phyloP scores from a whole-genome alignment of 1,140 invertebrate species.

The Galendromus occidentalis region DNA sequence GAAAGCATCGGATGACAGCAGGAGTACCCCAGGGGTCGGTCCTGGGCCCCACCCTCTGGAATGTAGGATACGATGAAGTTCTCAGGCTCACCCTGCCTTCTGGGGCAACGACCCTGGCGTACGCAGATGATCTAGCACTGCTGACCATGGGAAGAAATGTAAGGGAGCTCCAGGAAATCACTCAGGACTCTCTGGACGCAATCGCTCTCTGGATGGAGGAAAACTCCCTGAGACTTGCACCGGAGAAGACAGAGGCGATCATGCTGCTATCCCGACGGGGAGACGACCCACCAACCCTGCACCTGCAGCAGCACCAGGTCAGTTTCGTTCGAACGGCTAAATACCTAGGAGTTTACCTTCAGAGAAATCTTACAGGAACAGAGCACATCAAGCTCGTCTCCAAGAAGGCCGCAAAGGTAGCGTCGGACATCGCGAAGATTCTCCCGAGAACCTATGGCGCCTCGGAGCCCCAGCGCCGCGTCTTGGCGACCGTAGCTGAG shows the following conservation, averaged over 20 bases:
- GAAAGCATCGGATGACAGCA: neutral
- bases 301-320: neutral
- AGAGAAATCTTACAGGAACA: neutral
- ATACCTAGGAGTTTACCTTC: neutral
- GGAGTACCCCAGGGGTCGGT: neutral
- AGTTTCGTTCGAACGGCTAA: neutral
- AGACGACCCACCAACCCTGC: neutral
- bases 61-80: too few relatives aligned
- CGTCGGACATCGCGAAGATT: too few relatives aligned
- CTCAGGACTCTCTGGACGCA: too few relatives aligned
- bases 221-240: neutral
- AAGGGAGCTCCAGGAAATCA: too few relatives aligned
- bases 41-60: neutral
- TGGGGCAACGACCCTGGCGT: neutral
- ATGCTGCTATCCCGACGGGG: neutral
- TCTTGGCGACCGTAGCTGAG: too few relatives aligned
- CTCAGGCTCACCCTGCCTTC: neutral
- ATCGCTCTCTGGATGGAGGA: too few relatives aligned
- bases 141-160: neutral
- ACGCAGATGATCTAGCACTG: neutral
- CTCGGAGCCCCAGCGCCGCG: too few relatives aligned
- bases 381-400: neutral
- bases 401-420: neutral
- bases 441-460: too few relatives aligned
- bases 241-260: neutral